Evolutionary conservation across 2,888 invertebrate species (phyloP).

Genomic region (Cryptosula pallasiana): DNA sequence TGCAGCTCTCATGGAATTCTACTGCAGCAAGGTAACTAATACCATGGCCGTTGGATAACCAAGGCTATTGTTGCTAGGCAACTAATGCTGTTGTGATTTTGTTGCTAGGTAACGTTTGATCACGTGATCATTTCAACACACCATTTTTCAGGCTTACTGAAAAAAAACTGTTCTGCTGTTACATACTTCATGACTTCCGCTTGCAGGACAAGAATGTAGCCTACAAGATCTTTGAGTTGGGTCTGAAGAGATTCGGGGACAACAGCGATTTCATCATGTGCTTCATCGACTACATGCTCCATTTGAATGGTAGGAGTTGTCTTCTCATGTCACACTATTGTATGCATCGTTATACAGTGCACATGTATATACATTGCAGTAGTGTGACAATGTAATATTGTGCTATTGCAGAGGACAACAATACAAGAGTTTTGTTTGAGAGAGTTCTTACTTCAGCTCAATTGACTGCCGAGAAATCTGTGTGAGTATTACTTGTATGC

Average conservation of each 20-base stretch:
- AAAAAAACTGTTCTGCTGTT: no score
- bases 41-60: no score
- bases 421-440: conserved; percentile 97
- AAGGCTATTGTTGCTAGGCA: no score
- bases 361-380: not conserved
- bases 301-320: conserved; percentile 93
- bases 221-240: conserved; percentile 73
- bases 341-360: no score
- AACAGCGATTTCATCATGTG: conserved; percentile 90
- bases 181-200: not conserved
- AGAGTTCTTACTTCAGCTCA: conserved; percentile 88
- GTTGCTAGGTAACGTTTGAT: not conserved
- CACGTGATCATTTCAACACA: not conserved
- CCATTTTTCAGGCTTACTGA: no score
- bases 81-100: not conserved
- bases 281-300: conserved; percentile 90
- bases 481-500: conserved; percentile 60
- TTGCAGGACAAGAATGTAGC: conserved; percentile 49
- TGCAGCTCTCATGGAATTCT: conserved; percentile 97
- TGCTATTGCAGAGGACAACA: conserved; percentile 87
- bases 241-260: conserved; percentile 90
- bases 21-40: conserved; percentile 74
- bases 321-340: no score
- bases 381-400: no score
- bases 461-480: conserved; percentile 82